Evolutionary conservation across 2,888 invertebrate species (phyloP), one percentile per base, ranked within the genome.

Genomic region (Nomada hirtipes): DNA sequence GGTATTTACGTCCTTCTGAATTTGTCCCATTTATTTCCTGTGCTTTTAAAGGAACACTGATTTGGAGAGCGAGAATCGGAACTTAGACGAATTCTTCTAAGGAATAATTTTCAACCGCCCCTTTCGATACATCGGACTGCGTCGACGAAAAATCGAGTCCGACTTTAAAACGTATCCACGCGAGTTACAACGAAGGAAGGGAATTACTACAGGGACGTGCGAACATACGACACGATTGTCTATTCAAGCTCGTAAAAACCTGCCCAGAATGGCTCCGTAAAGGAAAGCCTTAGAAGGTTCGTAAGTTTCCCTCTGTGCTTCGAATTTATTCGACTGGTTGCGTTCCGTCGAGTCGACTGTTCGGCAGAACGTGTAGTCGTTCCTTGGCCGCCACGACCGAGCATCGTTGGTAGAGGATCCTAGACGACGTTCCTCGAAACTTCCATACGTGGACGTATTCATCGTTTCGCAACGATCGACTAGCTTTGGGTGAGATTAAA

Each of bases 401-500:
- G 36, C 36, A 36, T 36, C 36, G 36, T 7, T 36, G 36, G 36
- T 36, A 36, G 36, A 36, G 7, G 36, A 36, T 36, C 36, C 36
- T 7, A 0, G 7, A 36, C 23, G 18, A 47, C 23, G 23, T 50
- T 64, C 11, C 36, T 36, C 29, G 29, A 29, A 60, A n/a, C 64
- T 47, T 47, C 20, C n/a, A 55, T 63, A 3, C 52, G 53, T 42
- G 36, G 7, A 42, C 57, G 57, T 23, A 20, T 60, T 2, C 18
- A 23, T 10, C 11, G 42, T 29, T 53, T 63, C 23, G 18, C 53
- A n/a, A 2, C 0, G 15, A n/a, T 76, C 52, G 65, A 61, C 50
- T 55, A 68, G 80, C 79, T 83, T 76, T 71, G 42, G 74, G 52
- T 44, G 73, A 77, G 77, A 77, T 77, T 77, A 70, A 71, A 83